Evolutionary conservation across 2,888 invertebrate species (phyloP), one percentile per base, ranked within the genome.

Genomic region (Tridacna gigas): DNA sequence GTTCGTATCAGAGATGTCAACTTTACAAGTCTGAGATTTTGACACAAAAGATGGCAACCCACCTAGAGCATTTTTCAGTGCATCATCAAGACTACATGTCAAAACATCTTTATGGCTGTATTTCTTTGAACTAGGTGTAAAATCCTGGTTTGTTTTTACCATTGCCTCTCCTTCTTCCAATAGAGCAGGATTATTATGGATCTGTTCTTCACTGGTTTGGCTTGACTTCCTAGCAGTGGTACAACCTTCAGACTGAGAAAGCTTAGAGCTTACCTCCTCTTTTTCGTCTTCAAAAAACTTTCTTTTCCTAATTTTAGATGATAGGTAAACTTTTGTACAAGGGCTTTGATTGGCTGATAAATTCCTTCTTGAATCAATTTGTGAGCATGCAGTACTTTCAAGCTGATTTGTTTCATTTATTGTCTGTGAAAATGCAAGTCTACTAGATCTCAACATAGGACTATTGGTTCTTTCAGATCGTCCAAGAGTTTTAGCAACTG

Each of bases 401-500:
- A 65, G 7, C 3, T 15, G 65, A 65, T 65, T 65, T n/a, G 25
- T 18, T 22, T 15, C 22, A 26, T 15, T 2, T n/a, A 11, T 45
- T 45, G 67, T 45, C 5, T 45, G 45, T 45, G 18, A n/a, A 12
- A 20, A 26, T 20, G 61, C 67, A 47, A 84, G 47, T 28, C 77
- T 81, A 47, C 84, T 84, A 11, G 79, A 26, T 47, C 51, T 60
- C 2, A 76, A 25, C 2, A n/a, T 51, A 4, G 45, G 28, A 9
- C 25, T 12, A 9, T 37, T 26, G 18, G 15, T 2, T 56, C 51
- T n/a, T 13, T 13, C 45, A 22, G 5, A 13, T 51, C 15, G 83
- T 11, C 93, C 92, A 22, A 93, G 75, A 26, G 92, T 91, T 80
- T 92, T 89, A 20, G 93, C 90, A 37, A 92, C 83, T 74, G 84